phyloP scores from a whole-genome alignment of 2,797 vertebrate genomes.

The Alcedo atthis region DNA sequence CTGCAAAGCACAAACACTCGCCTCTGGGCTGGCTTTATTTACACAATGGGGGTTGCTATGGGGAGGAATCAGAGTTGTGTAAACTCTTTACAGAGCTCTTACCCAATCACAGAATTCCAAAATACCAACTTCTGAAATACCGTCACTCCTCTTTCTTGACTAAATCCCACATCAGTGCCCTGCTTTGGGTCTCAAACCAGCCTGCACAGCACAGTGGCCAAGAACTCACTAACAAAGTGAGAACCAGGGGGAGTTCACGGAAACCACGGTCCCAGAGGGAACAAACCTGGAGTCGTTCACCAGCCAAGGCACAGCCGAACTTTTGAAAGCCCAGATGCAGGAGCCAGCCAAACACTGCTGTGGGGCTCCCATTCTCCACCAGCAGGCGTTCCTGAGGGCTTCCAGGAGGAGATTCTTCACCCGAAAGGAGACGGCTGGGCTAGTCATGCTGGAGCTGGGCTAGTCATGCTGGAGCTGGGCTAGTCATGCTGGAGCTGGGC shows the following conservation, averaged over 20 bases:
- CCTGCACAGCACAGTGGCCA: not conserved
- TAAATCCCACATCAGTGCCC: not conserved
- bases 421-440: not conserved
- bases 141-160: not conserved
- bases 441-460: slow-evolving; percentile 5
- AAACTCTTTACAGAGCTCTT: not conserved
- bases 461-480: slow-evolving; percentile 27
- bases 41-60: slow-evolving; percentile 48
- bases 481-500: too few relatives aligned
- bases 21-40: slow-evolving; percentile 35
- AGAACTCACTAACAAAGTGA: not conserved
- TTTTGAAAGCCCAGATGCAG: not conserved
- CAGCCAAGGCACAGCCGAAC: not conserved
- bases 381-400: slow-evolving; percentile 9
- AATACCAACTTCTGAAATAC: not conserved
- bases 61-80: not conserved
- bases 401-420: slow-evolving; percentile 36
- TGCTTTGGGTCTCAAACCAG: not conserved
- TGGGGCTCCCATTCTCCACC: not conserved
- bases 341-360: not conserved
- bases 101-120: not conserved
- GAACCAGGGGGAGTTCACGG: not conserved
- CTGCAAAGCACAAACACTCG: not conserved
- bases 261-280: not conserved
- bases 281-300: not conserved